Conservation (phyloP, 2,888 invertebrate genomes). For the Phengaris arion region DNA sequence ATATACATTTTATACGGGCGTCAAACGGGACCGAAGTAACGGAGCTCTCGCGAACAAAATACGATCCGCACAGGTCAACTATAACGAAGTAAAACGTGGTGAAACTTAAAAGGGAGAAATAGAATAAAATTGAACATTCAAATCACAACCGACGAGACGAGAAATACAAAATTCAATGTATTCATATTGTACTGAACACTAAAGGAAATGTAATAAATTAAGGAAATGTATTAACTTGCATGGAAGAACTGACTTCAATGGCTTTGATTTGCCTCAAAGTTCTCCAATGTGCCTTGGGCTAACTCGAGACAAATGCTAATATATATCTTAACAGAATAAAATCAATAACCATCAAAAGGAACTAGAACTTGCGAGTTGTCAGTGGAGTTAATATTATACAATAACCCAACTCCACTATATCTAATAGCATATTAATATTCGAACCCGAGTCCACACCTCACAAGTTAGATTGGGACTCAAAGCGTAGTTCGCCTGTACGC, state of each 20-base stretch:
- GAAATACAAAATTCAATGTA: constrained; percentile 16
- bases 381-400: background rate
- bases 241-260: constrained; percentile 16
- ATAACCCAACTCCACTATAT: background rate
- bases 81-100: constrained; percentile 7
- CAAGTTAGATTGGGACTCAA: background rate
- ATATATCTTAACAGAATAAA: constrained; percentile 9
- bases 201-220: constrained; percentile 19
- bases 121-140: background rate
- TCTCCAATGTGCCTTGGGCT: background rate
- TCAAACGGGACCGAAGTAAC: background rate
- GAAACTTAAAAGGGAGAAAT: background rate
- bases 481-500: background rate
- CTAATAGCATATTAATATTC: background rate
- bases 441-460: background rate
- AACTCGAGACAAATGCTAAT: constrained; percentile 13
- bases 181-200: constrained; percentile 13
- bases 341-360: constrained; percentile 8
- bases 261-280: constrained; percentile 12
- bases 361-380: background rate
- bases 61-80: constrained; percentile 3
- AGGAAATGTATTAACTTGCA: constrained; percentile 15
- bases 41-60: background rate
- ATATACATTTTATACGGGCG: background rate
- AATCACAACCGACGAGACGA: background rate